Evolutionary conservation across 2,888 invertebrate genomes (phyloP).

Genomic region (Heliconius ethilla): DNA sequence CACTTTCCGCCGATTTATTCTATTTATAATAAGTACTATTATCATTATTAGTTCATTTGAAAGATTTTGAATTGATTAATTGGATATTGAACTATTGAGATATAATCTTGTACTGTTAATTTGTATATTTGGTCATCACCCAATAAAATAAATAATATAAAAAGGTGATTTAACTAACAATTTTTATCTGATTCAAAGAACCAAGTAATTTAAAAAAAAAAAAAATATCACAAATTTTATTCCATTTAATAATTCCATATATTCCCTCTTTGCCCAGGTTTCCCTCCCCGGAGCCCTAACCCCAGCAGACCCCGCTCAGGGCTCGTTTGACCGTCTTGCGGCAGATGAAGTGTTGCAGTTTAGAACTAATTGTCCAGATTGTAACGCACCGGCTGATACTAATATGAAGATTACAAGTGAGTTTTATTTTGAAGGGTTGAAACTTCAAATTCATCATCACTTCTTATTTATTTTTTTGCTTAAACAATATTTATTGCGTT

Average conservation of each 20-base stretch:
- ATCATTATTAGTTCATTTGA: no score
- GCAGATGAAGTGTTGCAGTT: constrained; percentile 91
- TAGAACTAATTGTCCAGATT: constrained; percentile 92
- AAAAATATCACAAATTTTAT: neutral
- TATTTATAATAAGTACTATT: no score
- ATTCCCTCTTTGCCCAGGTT: neutral
- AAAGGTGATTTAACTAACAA: no score
- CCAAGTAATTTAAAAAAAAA: neutral
- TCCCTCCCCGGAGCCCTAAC: constrained; percentile 67
- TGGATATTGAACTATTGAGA: no score
- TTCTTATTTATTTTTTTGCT: no score
- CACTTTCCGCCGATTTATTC: no score
- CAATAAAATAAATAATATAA: no score
- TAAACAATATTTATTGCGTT: no score
- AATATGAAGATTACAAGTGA: constrained; percentile 96
- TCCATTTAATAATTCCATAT: neutral
- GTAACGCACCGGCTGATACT: constrained; percentile 91
- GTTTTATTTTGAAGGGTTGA: constrained; percentile 38
- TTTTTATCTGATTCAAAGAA: neutral
- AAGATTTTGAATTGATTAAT: no score
- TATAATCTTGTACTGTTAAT: no score
- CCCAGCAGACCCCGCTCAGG: constrained; percentile 82
- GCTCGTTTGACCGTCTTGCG: constrained; percentile 85
- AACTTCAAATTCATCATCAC: no score
- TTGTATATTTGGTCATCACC: no score